Conservation (phyloP, 2,888 invertebrate genomes). For the Resseliella maxima region DNA sequence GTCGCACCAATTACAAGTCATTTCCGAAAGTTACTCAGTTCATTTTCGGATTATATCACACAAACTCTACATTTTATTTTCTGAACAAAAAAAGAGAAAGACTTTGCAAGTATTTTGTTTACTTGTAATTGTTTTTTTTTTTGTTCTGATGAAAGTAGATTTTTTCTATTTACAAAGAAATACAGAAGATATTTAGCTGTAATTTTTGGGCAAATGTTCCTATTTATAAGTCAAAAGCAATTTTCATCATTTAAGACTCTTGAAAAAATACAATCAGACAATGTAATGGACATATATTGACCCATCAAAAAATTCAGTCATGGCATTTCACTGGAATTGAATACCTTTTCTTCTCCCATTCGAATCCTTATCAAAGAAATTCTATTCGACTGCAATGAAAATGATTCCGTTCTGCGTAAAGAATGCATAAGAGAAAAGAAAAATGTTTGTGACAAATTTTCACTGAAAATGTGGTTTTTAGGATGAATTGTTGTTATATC, state of each 20-base stretch:
- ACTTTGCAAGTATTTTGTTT: background rate
- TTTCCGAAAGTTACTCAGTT: background rate
- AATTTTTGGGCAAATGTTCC: background rate
- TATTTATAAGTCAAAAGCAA: background rate
- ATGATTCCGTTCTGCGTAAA: background rate
- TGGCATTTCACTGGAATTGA: background rate
- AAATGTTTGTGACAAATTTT: too few species aligned
- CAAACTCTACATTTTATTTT: background rate
- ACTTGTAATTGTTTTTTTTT: background rate
- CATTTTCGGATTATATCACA: background rate
- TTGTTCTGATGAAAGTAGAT: background rate
- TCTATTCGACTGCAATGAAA: background rate
- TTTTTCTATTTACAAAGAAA: background rate
- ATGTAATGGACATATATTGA: background rate
- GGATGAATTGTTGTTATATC: too few species aligned
- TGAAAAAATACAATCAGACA: background rate
- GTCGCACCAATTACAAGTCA: background rate
- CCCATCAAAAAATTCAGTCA: background rate
- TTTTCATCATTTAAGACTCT: background rate
- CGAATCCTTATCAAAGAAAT: background rate
- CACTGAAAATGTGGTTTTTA: too few species aligned
- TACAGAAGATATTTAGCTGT: too few species aligned
- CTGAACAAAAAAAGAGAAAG: background rate
- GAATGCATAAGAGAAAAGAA: too few species aligned
- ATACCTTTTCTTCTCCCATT: background rate